These are phyloP conservation scores for Neogobius melanostomus DNA, from an alignment of 2,113 vertebrate species.

Conservation along the genomic window DNA sequence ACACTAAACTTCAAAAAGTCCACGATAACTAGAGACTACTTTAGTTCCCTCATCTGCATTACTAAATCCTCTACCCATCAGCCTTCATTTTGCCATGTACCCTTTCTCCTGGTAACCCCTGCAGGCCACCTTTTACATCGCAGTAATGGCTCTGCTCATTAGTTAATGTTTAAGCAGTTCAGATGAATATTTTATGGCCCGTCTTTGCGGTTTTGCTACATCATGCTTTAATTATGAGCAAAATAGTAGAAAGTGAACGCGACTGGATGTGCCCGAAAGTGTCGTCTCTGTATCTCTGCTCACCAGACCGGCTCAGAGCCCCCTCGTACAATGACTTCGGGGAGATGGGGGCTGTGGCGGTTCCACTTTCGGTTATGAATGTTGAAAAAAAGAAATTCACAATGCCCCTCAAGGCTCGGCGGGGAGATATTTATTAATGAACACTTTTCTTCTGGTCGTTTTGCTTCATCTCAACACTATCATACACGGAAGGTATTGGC, in stretches of 20 bases:
- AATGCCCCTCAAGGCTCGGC: slow-evolving; percentile 18
- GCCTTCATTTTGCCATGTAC: neutral
- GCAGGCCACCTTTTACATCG: slow-evolving; percentile 13
- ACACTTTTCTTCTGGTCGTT: slow-evolving; percentile 1
- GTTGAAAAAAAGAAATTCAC: slow-evolving; percentile 35
- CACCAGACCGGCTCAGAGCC: slow-evolving; percentile 38
- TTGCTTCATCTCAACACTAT: slow-evolving; percentile 3
- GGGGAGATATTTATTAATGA: slow-evolving; percentile 22
- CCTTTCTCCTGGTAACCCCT: neutral
- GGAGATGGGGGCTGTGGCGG: slow-evolving; percentile 43
- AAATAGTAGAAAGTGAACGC: slow-evolving; percentile 34
- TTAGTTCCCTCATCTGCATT: neutral
- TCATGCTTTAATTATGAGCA: slow-evolving; percentile 52
- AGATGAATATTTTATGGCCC: slow-evolving; percentile 52
- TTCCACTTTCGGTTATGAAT: slow-evolving; percentile 41
- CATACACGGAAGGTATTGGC: neutral
- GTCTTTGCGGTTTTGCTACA: slow-evolving; percentile 39
- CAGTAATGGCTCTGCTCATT: slow-evolving; percentile 41
- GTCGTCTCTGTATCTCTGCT: slow-evolving; percentile 46
- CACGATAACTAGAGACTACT: slow-evolving; percentile 11
- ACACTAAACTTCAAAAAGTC: slow-evolving; percentile 1
- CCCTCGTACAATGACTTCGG: slow-evolving; percentile 53
- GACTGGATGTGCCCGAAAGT: slow-evolving; percentile 26
- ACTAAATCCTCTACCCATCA: neutral
- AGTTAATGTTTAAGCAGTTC: slow-evolving; percentile 53